A percentile compares a stretch with the other conserved stretches of the same genome.
These are phyloP conservation scores for Diadromus collaris DNA, from an alignment of 2,888 invertebrate species.

Conservation along the genomic window DNA sequence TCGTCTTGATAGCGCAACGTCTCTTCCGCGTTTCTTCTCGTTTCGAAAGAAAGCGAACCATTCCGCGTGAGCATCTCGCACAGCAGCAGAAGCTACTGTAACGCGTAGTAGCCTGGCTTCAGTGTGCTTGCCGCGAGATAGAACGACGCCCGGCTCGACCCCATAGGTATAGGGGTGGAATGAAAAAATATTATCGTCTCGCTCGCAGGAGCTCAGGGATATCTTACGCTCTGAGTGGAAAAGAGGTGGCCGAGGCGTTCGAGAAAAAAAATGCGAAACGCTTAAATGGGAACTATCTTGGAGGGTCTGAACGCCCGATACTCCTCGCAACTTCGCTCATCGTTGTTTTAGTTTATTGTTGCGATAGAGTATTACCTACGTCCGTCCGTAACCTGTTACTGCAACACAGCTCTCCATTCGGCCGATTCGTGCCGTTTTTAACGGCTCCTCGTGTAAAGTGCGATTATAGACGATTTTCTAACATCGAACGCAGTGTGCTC, in stretches of 20 bases:
- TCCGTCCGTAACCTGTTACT: background rate
- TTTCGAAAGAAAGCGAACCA: conserved; percentile 40
- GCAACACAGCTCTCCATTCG: background rate
- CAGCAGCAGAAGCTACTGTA: conserved; percentile 23
- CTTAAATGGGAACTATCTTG: conserved; percentile 44
- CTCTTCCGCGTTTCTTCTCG: conserved; percentile 42
- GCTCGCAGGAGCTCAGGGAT: conserved; percentile 21
- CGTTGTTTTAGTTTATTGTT: conserved; percentile 6
- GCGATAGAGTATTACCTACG: conserved; percentile 2
- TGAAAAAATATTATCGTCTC: conserved; percentile 57
- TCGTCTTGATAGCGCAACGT: background rate
- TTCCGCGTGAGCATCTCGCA: conserved; percentile 29
- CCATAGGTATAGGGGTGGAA: conserved; percentile 29
- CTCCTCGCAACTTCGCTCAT: conserved; percentile 29
- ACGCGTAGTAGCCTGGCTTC: background rate
- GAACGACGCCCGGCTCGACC: background rate
- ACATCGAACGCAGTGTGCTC: background rate
- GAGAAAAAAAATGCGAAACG: conserved; percentile 24
- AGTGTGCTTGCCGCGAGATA: conserved; percentile 23
- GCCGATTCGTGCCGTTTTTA: background rate
- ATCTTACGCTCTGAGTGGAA: conserved; percentile 10
- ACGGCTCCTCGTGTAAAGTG: background rate
- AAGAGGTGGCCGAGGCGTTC: conserved; percentile 1
- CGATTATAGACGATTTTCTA: background rate
- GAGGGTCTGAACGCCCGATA: conserved; percentile 35